Conservation (phyloP, 2,113 vertebrate species). For the Microtus montanus region DNA sequence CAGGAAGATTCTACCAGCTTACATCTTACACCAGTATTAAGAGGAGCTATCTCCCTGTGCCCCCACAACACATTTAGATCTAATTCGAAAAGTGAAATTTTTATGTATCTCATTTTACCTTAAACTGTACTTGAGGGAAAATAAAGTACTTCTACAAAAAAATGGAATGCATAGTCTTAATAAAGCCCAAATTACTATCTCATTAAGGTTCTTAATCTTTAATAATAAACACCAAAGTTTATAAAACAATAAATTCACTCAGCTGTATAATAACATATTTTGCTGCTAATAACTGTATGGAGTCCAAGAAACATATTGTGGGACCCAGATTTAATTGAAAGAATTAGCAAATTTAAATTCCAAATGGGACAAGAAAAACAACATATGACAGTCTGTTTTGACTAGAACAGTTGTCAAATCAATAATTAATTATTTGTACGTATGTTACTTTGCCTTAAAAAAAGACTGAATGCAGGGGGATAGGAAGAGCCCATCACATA, state of each 20-base stretch:
- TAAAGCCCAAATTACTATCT: conserved; percentile 35
- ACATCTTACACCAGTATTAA: neutral
- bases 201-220: neutral
- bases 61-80: neutral
- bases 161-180: neutral
- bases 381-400: conserved; percentile 68
- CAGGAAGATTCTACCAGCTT: neutral
- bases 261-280: conserved; percentile 7
- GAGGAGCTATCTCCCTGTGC: neutral
- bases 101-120: neutral
- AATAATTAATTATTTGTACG: conserved; percentile 56
- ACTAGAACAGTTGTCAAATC: conserved; percentile 58
- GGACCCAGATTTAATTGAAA: conserved; percentile 55
- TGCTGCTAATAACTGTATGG: conserved; percentile 1
- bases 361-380: conserved; percentile 56
- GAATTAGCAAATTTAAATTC: conserved; percentile 67
- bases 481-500: neutral
- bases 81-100: conserved; percentile 25
- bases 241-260: conserved; percentile 37
- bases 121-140: conserved; percentile 20
- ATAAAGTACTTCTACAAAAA: conserved; percentile 21
- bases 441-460: conserved; percentile 37
- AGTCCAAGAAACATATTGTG: conserved; percentile 51
- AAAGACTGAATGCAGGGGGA: neutral
- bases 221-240: conserved; percentile 47